Conservation (phyloP, 2,888 invertebrate species). For the Oscheius sp. region DNA sequence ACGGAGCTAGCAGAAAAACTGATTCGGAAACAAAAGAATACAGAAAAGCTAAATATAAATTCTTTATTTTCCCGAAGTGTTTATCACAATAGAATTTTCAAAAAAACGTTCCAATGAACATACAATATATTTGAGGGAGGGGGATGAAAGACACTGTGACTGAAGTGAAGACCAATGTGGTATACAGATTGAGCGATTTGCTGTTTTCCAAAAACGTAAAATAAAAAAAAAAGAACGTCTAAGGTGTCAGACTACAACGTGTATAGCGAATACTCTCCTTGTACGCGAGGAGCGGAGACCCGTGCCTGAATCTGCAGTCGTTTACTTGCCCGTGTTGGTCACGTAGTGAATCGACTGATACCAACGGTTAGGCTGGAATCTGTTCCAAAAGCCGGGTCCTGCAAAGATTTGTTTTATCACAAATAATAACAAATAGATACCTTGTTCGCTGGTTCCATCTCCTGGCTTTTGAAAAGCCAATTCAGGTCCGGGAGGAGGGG, state of each 20-base stretch:
- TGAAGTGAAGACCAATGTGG: conserved; percentile 47
- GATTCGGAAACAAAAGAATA: too few relatives aligned
- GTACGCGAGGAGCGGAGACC: conserved; percentile 24
- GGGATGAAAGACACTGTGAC: conserved; percentile 6
- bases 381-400: conserved; percentile 65
- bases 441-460: conserved; percentile 36
- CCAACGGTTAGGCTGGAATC: conserved; percentile 68
- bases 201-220: conserved; percentile 25
- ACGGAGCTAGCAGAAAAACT: too few relatives aligned
- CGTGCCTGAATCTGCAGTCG: background rate
- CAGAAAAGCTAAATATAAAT: too few relatives aligned
- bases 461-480: conserved; percentile 53
- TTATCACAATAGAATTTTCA: conserved; percentile 19
- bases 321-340: conserved; percentile 65
- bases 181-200: conserved; percentile 36
- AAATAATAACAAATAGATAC: conserved; percentile 3
- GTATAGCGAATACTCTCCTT: conserved; percentile 29
- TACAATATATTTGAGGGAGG: background rate
- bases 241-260: conserved; percentile 27
- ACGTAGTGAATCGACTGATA: conserved; percentile 67
- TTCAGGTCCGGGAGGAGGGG: conserved; percentile 49
- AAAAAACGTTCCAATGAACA: background rate
- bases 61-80: conserved; percentile 16
- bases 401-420: background rate
- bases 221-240: conserved; percentile 18